Evolutionary conservation across 2,797 vertebrate genomes (phyloP).

Genomic region (Characodon lateralis): DNA sequence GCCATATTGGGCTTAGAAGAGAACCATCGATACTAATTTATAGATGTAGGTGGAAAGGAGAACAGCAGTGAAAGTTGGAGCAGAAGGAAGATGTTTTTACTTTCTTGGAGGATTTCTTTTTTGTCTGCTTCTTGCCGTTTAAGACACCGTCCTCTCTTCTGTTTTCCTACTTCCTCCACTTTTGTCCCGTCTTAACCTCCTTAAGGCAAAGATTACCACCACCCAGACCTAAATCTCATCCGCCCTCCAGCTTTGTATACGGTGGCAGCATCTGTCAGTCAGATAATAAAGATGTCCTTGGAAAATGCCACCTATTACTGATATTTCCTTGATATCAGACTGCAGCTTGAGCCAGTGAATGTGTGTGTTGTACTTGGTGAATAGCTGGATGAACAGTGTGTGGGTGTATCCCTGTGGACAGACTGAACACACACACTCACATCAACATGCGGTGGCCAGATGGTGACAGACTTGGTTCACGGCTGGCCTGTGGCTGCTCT

Average conservation of each 20-base stretch:
- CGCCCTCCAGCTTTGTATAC: constrained; percentile 18
- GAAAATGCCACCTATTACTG: not conserved
- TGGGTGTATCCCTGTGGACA: constrained; percentile 33
- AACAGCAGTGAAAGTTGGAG: not conserved
- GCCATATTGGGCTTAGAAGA: not conserved
- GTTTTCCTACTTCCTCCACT: constrained; percentile 20
- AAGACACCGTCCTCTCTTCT: constrained; percentile 10
- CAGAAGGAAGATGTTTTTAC: not conserved
- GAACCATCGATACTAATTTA: constrained; percentile 4
- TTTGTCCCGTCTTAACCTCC: constrained; percentile 23
- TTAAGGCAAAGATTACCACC: constrained; percentile 41
- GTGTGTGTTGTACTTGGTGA: not conserved
- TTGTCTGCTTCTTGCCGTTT: not conserved
- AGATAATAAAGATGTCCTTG: not conserved
- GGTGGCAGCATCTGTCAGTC: constrained; percentile 23
- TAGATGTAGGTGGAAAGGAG: not conserved
- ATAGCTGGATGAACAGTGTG: not conserved
- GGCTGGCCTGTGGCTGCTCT: constrained; percentile 37
- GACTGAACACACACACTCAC: constrained; percentile 41
- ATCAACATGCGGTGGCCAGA: constrained; percentile 68
- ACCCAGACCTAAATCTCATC: constrained; percentile 24
- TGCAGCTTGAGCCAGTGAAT: constrained; percentile 9
- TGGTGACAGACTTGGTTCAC: constrained; percentile 63
- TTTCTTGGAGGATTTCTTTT: not conserved
- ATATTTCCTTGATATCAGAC: constrained; percentile 8